Evolutionary conservation across 2,113 vertebrate species (phyloP).

Genomic region (Cromileptes altivelis): DNA sequence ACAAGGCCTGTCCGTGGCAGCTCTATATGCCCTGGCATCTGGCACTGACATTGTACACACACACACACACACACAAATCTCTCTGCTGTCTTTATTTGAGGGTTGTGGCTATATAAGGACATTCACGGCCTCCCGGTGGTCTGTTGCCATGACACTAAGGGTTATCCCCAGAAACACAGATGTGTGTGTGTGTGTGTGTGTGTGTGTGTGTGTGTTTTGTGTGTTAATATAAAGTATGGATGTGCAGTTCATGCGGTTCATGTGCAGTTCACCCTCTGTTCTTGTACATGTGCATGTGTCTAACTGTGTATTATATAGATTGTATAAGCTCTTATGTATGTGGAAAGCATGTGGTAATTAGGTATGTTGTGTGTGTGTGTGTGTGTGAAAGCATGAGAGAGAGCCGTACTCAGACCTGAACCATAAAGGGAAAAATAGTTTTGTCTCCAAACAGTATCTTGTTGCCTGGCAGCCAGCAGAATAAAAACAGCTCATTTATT

Average conservation of each 20-base stretch:
- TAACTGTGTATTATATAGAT: background rate
- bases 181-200: slow-evolving; percentile 31
- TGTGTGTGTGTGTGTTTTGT: background rate
- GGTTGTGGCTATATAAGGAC: slow-evolving; percentile 77
- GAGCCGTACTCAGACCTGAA: slow-evolving; percentile 35
- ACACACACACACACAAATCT: slow-evolving; percentile 17
- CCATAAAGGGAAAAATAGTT: slow-evolving; percentile 64
- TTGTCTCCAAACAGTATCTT: slow-evolving; percentile 62
- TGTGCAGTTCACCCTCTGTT: background rate
- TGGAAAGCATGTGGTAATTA: background rate
- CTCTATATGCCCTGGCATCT: slow-evolving; percentile 78
- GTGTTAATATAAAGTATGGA: background rate
- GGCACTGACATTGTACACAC: slow-evolving; percentile 74
- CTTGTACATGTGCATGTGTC: background rate
- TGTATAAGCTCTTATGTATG: background rate
- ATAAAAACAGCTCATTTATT: slow-evolving; percentile 51
- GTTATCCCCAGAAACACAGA: slow-evolving; percentile 74
- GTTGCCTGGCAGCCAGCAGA: slow-evolving; percentile 69
- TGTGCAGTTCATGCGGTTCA: background rate
- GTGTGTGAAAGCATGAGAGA: background rate
- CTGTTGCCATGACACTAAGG: slow-evolving; percentile 76
- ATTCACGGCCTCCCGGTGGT: slow-evolving; percentile 67
- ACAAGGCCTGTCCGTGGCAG: slow-evolving; percentile 82
- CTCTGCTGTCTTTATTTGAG: slow-evolving; percentile 58
- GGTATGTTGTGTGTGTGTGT: slow-evolving; percentile 14